Base-by-base conservation (phyloP, 1,140 invertebrate genomes). In the Drosophila nikananu region DNA sequence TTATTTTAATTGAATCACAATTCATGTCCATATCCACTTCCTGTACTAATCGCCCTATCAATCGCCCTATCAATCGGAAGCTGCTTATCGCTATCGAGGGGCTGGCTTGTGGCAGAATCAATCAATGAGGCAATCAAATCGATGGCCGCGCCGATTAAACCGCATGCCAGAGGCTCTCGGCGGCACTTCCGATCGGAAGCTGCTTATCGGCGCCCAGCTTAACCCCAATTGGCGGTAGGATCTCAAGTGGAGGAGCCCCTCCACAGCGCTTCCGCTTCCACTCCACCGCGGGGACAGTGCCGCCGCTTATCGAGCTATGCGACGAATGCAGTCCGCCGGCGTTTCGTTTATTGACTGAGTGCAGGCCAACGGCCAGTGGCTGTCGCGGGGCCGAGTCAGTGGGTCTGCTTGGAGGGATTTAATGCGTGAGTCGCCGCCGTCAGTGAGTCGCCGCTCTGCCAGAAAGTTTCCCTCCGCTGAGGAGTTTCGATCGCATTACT, bases 201-300 rank as follows among this genome's bases (percentile, higher is more conserved):
- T 37, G 48, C 61, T 64, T 57, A 64, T 64, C 61, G 23, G 12
- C 12, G 21, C 5, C 10, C 52, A 27, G 37, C 17, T 25, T 63
- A 63, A 35, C 66, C 44, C 48, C 35, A 30, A 54, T 27, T 12
- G 17, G 12, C 13, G 19, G 13, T 54, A 30, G 46, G n/a, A 35
- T 21, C 15, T 71, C 1, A 5, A 57, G 23, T 55, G 54, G 30
- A n/a, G n/a, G n/a, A n/a, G n/a, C n/a, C n/a, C n/a, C n/a, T n/a
- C n/a, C n/a, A n/a, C n/a, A n/a, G n/a, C n/a, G n/a, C n/a, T n/a
- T 82, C 81, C 81, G 81, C 27, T 83, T 76, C 60, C 72, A 83
- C 80, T 83, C 75, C 41, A 12, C 17, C 25, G n/a, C 13, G 39
- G 15, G 37, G n/a, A 25, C n/a, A 21, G 39, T 37, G 27, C 12